Evolutionary conservation across 1,140 invertebrate species (phyloP), one percentile per base, ranked within the genome.

Genomic region (Probaryconus sp.): DNA sequence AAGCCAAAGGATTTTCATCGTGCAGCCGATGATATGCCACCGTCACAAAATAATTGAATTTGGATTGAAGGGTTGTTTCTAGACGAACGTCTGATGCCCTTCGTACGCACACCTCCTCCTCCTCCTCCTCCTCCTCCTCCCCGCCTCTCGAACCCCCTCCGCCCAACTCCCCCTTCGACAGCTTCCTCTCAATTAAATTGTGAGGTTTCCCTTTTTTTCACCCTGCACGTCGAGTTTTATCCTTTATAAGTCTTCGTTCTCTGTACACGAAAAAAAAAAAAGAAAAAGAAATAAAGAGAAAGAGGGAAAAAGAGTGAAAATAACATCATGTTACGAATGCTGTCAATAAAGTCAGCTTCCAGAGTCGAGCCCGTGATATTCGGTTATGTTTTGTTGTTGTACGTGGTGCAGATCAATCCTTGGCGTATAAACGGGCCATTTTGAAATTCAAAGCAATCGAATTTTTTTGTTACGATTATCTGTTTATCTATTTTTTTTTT

Each of bases 161-260:
- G 16, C 6, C 21, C 21, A 28, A 35, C 14, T 69, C 68, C 42
- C 21, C 45, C 55, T 17, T 10, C 69, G 35, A 38, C 76, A 70
- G 77, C 78, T 83, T 82, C 74, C 76, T n/a, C n/a, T 79, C 80
- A 79, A 85, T 85, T 81, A 83, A 85, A 84, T 83, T 85, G 80
- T 79, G 64, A 48, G 84, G 83, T 79, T 85, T 86, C 83, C 58
- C 63, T 58, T 74, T 3, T 31, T 30, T 67, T 67, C 58, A 28
- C 5, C n/a, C 47, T 26, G 17, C 20, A 55, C 38, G 10, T 18
- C 31, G 48, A 21, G 61, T 65, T 79, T 83, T 77, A 77, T 79
- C 78, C 72, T 76, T 82, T 80, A 77, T 81, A 83, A 78, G 83
- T 78, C 84, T 85, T 86, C 84, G 35, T 33, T 48, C 74, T 75